A percentile compares a stretch with the other conserved stretches of the same genome.
Conservation (phyloP, 2,113 vertebrate genomes). For the Microcebus lehilahytsara region DNA sequence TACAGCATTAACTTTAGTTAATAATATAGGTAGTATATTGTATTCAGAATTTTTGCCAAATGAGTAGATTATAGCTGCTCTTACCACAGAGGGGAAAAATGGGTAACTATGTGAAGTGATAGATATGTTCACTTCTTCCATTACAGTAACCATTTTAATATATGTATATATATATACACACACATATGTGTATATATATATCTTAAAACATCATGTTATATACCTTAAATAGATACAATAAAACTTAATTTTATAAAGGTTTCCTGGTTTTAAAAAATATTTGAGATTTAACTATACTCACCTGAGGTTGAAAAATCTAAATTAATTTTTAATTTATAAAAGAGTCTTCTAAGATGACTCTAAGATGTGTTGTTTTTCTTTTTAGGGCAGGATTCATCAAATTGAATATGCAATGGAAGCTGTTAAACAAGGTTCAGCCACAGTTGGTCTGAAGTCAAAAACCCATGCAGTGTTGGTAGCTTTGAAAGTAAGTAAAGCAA, state of each 20-base stretch:
- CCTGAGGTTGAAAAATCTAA: neutral
- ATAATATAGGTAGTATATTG: neutral
- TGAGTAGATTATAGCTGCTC: neutral
- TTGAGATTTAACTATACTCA: neutral
- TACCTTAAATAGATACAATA: neutral
- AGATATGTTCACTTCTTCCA: neutral
- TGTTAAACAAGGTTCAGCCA: constrained; percentile 98
- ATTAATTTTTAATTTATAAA: constrained; percentile 26
- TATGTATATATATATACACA: too few species aligned
- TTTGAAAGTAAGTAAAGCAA: constrained; percentile 89
- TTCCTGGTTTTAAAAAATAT: constrained; percentile 37
- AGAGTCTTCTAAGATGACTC: neutral
- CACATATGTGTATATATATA: too few species aligned
- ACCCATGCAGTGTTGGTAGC: constrained; percentile 95
- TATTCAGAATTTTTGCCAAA: neutral
- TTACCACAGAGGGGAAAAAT: neutral
- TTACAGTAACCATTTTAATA: neutral
- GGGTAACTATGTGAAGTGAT: neutral
- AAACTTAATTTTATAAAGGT: neutral
- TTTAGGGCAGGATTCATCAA: constrained; percentile 95
- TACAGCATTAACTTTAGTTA: neutral
- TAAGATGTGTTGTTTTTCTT: neutral
- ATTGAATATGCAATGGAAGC: constrained; percentile 99
- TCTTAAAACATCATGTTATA: neutral
- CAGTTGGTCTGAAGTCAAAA: constrained; percentile 95